Base-by-base conservation (phyloP, 2,113 vertebrate genomes). In the Entosphenus tridentatus region DNA sequence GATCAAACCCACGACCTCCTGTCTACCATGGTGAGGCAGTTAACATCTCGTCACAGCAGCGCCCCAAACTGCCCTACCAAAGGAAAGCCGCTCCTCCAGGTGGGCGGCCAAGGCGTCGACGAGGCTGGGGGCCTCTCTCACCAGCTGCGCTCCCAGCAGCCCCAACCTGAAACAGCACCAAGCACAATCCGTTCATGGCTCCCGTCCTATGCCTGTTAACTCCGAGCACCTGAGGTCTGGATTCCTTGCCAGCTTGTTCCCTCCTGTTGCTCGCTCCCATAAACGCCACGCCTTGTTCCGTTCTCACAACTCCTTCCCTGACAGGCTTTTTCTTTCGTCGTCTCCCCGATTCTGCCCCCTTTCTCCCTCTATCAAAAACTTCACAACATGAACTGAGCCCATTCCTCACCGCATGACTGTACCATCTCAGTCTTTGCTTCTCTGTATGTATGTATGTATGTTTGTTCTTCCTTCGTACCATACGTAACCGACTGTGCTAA, bases 31-130 rank as follows among this genome's bases (percentile, higher is more conserved):
- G 39, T 5, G 39, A 39, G 39, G 39, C 39, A 39, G 39, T 39
- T 39, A 39, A 39, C 39, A 39, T 39, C 39, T 39, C 39, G 39
- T 39, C 39, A 39, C 39, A 5, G 39, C 39, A 5, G 39, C 39
- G 39, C 39, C 39, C 39, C 39, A 39, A 39, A 39, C 4, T 39
- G 9, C 70, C 82, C 70, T 83, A 98, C 93, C 85, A 55, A 81
- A 96, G n/a, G 83, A 81, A 11, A 98, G 80, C 70, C 82, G 88
- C 21, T 70, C 75, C 73, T 86, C 89, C 78, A 98, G 80, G 74
- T 98, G 86, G 74, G 85, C 95, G 56, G 89, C 80, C 21, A 98
- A 76, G 2, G 89, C 83, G 3, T 76, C 82, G 54, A 96, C 79
- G 39, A 90, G 71, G 11, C 82, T 87, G 58, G 85, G 82, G 4